Base-by-base conservation (phyloP, 2,888 invertebrate species). In the Netelia inedita region DNA sequence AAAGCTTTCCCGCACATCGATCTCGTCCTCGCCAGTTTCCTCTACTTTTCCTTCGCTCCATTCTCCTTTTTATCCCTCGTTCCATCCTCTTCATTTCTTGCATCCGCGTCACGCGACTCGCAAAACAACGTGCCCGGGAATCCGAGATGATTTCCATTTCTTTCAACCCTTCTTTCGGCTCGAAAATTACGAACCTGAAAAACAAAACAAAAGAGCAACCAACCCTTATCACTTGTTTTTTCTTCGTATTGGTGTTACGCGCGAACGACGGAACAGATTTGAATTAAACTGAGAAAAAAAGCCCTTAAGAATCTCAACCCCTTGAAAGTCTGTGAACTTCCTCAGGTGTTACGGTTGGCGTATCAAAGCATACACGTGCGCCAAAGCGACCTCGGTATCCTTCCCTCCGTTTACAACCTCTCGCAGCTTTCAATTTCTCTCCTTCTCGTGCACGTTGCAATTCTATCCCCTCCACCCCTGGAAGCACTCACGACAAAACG, bases 1-100 rank as follows among this genome's bases (percentile, higher is more conserved):
- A 76, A 50, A 86, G 75, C 79, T 85, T 83, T 82, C 57, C 69
- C n/a, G 46, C 59, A 57, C 85, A 82, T 82, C 82, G 82, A 82
- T 85, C 85, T 85, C 78, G 28, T 82, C 55, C 19, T 9, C 69
- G 72, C 63, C 6, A 8, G 14, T 46, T 35, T 19, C 21, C 53
- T 79, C 63, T 61, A 43, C 57, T 19, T n/a, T 68, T 75, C 16
- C 43, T 69, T 57, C 14, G 14, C 23, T 19, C 72, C 35, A 59
- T 19, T n/a, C 28, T 66, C 69, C 28, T 57, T n/a, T 55, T 11
- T n/a, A n/a, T 16, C 35, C 46, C 14, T 50, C 21, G 5, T 14
- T 59, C 41, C 46, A 28, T 19, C 46, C 28, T 10, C 66, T 66
- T 72, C 28, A 59, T 35, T 35, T 41, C n/a, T 16, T 59, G 43